Percentiles rank a stretch among this genome's conserved stretches.
These are phyloP conservation scores for Microctenopoma steveboyesi DNA, from an alignment of 2,797 vertebrate genomes.

Conservation along the genomic window DNA sequence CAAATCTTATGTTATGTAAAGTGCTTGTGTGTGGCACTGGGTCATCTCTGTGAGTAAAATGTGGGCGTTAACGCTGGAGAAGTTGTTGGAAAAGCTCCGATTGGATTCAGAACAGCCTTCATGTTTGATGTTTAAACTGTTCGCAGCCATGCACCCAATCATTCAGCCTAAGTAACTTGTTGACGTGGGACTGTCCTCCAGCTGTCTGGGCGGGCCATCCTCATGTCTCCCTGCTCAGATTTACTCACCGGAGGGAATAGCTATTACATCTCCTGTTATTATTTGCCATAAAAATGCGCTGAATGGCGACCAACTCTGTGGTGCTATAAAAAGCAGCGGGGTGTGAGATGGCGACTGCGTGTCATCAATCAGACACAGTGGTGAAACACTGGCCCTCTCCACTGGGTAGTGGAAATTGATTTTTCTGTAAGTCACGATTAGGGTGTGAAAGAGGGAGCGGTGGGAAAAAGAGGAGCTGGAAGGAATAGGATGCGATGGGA, in stretches of 20 bases:
- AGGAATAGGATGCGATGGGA: conserved; percentile 31
- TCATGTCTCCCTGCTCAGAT: conserved; percentile 72
- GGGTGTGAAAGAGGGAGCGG: conserved; percentile 65
- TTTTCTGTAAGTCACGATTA: conserved; percentile 81
- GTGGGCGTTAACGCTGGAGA: no score
- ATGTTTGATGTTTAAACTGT: conserved; percentile 43
- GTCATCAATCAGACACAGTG: conserved; percentile 80
- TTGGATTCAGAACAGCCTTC: conserved; percentile 50
- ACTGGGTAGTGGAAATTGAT: conserved; percentile 77
- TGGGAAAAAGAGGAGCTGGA: conserved; percentile 18
- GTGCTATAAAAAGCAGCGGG: conserved; percentile 77
- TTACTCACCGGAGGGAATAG: conserved; percentile 72
- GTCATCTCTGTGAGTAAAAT: not conserved
- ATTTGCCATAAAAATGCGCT: conserved; percentile 80
- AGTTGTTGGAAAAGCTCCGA: conserved; percentile 14
- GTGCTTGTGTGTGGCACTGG: no score
- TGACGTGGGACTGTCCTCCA: conserved; percentile 74
- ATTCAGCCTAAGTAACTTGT: conserved; percentile 78
- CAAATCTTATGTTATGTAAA: no score
- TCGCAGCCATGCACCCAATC: conserved; percentile 55
- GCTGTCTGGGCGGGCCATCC: conserved; percentile 65
- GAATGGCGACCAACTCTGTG: conserved; percentile 72
- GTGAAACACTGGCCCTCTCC: conserved; percentile 72
- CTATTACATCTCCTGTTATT: conserved; percentile 82
- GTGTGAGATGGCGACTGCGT: conserved; percentile 75